A percentile compares a stretch with the other conserved stretches of the same genome.
Conservation (phyloP, 2,888 invertebrate genomes). For the Aricia artaxerxes region DNA sequence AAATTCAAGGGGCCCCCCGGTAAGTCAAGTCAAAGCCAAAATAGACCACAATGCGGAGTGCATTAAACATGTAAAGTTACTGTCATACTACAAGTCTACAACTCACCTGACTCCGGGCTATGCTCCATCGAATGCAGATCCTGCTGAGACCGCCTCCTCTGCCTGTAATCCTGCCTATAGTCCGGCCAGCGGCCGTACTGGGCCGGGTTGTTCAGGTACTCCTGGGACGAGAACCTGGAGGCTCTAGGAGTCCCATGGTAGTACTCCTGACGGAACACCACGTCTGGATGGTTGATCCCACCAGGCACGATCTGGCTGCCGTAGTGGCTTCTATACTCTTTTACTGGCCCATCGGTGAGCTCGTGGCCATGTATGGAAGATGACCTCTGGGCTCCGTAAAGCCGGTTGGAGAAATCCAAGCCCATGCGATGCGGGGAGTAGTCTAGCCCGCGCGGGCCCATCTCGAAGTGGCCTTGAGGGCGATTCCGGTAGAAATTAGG, state of each 20-base stretch:
- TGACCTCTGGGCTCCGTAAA: conserved; percentile 71
- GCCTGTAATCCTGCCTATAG: conserved; percentile 68
- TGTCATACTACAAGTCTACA: conserved; percentile 22
- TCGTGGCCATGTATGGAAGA: conserved; percentile 76
- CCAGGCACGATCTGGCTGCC: conserved; percentile 69
- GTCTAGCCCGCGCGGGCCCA: conserved; percentile 74
- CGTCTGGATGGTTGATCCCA: conserved; percentile 68
- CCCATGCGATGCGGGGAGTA: conserved; percentile 74
- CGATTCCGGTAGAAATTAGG: conserved; percentile 66
- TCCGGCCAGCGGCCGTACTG: conserved; percentile 72
- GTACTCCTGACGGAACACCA: conserved; percentile 71
- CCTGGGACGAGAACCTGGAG: conserved; percentile 74
- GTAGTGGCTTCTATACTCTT: conserved; percentile 66
- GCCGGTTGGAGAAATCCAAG: conserved; percentile 64
- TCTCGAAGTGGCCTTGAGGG: conserved; percentile 73
- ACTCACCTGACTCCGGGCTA: conserved; percentile 70
- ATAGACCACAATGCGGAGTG: not conserved
- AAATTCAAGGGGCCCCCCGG: not conserved
- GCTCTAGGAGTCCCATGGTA: conserved; percentile 69
- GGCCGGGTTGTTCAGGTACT: conserved; percentile 71
- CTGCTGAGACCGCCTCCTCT: conserved; percentile 73
- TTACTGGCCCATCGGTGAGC: conserved; percentile 63
- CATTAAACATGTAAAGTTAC: not conserved
- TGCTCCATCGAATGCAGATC: conserved; percentile 72
- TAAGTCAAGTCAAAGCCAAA: not conserved